phyloP scores from a whole-genome alignment of 2,888 invertebrate species.

The Athalia rosae region DNA sequence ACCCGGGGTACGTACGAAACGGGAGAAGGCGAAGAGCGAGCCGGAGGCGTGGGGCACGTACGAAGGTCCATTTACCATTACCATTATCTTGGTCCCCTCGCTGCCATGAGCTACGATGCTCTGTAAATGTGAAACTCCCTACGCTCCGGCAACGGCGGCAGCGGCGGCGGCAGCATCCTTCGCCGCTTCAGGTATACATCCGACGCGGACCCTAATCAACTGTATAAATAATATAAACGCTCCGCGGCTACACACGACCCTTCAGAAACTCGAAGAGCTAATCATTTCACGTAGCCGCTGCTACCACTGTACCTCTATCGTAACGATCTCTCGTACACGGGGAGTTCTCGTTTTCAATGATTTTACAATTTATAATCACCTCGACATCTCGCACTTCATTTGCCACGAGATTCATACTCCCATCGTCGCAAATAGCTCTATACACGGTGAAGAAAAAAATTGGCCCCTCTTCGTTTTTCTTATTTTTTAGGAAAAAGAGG shows the following conservation, averaged over 20 bases:
- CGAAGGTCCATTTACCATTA: slow-evolving; percentile 42
- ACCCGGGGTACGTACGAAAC: no score
- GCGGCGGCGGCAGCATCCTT: no score
- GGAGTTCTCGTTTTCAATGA: no score
- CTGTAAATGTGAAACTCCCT: slow-evolving; percentile 38
- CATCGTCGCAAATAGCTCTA: no score
- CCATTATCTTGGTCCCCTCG: slow-evolving; percentile 29
- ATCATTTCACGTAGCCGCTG: slow-evolving; percentile 13
- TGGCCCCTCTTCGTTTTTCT: no score
- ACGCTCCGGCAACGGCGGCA: not conserved
- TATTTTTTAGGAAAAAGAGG: not conserved
- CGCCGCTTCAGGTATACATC: slow-evolving; percentile 9
- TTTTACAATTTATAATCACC: no score
- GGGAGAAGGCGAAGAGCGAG: no score
- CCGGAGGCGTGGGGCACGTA: slow-evolving; percentile 43
- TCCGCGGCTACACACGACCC: slow-evolving; percentile 19
- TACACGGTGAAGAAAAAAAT: no score
- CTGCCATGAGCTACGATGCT: not conserved
- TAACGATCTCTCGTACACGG: no score
- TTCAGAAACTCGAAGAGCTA: not conserved
- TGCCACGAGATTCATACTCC: no score
- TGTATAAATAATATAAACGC: slow-evolving; percentile 46
- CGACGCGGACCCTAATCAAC: slow-evolving; percentile 45
- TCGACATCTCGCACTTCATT: no score
- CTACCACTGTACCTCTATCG: not conserved